Evolutionary conservation across 2,888 invertebrate species (phyloP).

Genomic region (Sphaerophoria rueppellii): DNA sequence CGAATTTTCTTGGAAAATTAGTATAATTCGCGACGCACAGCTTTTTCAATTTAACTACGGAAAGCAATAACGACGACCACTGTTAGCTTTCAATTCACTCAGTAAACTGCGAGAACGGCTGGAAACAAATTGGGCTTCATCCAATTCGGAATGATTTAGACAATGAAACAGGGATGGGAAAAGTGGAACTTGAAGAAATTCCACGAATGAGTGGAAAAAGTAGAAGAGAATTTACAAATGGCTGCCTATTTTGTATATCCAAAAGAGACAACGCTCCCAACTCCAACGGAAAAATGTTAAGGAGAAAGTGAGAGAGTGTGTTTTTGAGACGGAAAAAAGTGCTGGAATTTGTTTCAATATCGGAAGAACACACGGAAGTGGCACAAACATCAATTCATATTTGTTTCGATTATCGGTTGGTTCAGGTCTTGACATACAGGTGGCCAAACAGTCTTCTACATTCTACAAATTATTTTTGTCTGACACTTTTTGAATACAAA

Average conservation of each 20-base stretch:
- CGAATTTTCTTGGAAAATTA: conserved; percentile 31
- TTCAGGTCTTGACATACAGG: conserved; percentile 11
- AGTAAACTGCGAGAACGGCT: conserved; percentile 65
- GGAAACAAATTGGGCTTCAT: conserved; percentile 29
- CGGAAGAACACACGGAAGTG: neutral
- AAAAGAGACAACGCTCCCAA: too few relatives aligned
- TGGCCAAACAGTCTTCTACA: neutral
- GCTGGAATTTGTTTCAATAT: conserved; percentile 40
- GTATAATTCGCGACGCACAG: conserved; percentile 57
- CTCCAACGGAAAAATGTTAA: neutral
- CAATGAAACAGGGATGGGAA: conserved; percentile 45
- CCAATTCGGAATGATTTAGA: conserved; percentile 27
- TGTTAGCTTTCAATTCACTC: conserved; percentile 61
- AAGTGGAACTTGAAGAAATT: neutral
- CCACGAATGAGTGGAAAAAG: conserved; percentile 24
- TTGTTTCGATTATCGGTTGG: neutral
- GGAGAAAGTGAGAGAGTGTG: conserved; percentile 40
- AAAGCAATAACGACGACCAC: conserved; percentile 46
- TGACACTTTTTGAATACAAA: too few relatives aligned
- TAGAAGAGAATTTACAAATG: conserved; percentile 51
- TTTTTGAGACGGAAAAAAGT: conserved; percentile 20
- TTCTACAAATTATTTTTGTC: neutral
- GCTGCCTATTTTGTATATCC: conserved; percentile 34
- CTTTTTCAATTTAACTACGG: conserved; percentile 14
- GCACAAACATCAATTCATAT: conserved; percentile 14